Evolutionary conservation across 2,888 invertebrate genomes (phyloP), one percentile per base, ranked within the genome.

Genomic region (Pycnomerus fuliginosus): DNA sequence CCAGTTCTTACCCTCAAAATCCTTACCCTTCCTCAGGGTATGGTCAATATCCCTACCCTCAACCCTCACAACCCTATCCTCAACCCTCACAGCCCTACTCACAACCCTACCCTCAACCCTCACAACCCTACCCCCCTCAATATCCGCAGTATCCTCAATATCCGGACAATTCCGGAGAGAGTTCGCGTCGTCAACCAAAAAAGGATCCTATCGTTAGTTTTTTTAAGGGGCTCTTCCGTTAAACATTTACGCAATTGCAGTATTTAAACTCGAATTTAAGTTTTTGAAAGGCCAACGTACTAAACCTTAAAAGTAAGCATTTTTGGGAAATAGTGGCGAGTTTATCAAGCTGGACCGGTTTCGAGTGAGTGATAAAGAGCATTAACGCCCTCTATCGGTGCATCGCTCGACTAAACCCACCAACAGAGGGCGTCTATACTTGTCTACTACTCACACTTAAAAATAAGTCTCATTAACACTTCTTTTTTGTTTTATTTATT

Each of bases 191-290:
- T 13, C 36, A 43, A 15, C 16, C 37, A 22, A 42, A 53, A 12
- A 27, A 28, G 22, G 66, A 66, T 55, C 65, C 63, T 13, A 65
- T 66, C 42, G 47, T 54, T n/a, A 65, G 61, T 49, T 62, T 66
- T 35, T 66, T 66, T 32, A 63, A 53, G 35, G 61, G 54, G 23
- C 33, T 62, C 11, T 60, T 59, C 25, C 45, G 52, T 39, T 55
- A 37, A 36, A 12, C 24, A 11, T 39, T 43, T 15, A 10, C 13
- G 15, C 25, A 15, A 24, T 35, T 25, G n/a, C n/a, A n/a, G n/a
- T n/a, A n/a, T n/a, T n/a, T n/a, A n/a, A n/a, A n/a, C n/a, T n/a
- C n/a, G n/a, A n/a, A n/a, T n/a, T n/a, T n/a, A n/a, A n/a, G n/a
- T n/a, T n/a, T n/a, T n/a, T n/a, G n/a, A n/a, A n/a, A n/a, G n/a